phyloP scores from a whole-genome alignment of 1,140 invertebrate species.

The Drosophila santomea region DNA sequence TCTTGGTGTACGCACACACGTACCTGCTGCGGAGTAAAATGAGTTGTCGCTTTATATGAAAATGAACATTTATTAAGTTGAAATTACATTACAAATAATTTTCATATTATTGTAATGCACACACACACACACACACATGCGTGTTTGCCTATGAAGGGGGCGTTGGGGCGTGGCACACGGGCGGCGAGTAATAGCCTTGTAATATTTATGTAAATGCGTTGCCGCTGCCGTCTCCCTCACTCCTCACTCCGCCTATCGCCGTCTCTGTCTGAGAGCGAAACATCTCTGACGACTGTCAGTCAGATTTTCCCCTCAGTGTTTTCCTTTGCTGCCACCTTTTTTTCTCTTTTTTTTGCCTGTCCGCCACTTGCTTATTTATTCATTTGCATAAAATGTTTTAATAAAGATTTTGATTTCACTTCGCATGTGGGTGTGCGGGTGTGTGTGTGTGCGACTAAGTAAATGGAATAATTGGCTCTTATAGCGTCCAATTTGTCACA shows the following conservation, averaged over 20 bases:
- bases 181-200: constrained; percentile 68
- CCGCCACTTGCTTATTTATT: constrained; percentile 72
- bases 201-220: constrained; percentile 78
- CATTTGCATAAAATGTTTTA: constrained; percentile 79
- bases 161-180: constrained; percentile 22
- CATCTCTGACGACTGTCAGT: constrained; percentile 17
- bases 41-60: constrained; percentile 61
- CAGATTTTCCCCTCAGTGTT: constrained; percentile 1
- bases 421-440: neutral
- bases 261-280: constrained; percentile 1
- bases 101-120: constrained; percentile 76
- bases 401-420: constrained; percentile 78
- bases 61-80: constrained; percentile 80
- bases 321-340: neutral
- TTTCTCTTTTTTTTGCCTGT: neutral
- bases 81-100: constrained; percentile 82
- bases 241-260: neutral
- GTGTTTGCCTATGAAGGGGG: constrained; percentile 31
- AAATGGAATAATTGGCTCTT: constrained; percentile 50
- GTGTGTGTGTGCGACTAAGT: constrained; percentile 24
- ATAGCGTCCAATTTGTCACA: constrained; percentile 45
- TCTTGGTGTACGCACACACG: constrained; percentile 5
- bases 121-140: constrained; percentile 30
- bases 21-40: constrained; percentile 33
- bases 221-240: constrained; percentile 47